phyloP scores from a whole-genome alignment of 2,113 vertebrate species.

The Noturus placidus region DNA sequence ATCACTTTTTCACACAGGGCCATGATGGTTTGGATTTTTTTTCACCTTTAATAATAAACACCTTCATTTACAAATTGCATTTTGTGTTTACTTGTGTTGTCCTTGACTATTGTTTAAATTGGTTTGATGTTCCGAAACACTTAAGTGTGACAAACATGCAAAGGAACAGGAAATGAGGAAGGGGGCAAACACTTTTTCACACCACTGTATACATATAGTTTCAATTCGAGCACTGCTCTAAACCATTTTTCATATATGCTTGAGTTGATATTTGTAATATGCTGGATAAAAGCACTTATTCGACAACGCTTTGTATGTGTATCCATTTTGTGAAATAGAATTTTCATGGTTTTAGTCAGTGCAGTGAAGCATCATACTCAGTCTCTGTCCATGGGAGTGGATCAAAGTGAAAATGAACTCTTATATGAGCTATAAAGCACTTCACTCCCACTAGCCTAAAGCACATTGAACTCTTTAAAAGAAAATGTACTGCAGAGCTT shows the following conservation, averaged over 20 bases:
- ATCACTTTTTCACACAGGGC: no score
- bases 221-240: no score
- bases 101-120: no score
- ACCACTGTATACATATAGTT: no score
- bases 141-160: no score
- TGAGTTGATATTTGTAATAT: slow-evolving; percentile 11
- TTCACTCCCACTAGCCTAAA: slow-evolving; percentile 24
- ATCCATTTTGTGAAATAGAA: slow-evolving; percentile 22
- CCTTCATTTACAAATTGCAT: no score
- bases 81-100: no score
- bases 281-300: not conserved
- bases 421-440: slow-evolving; percentile 11
- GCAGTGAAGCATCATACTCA: not conserved
- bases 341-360: not conserved
- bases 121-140: no score
- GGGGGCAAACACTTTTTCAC: no score
- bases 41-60: no score
- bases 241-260: not conserved
- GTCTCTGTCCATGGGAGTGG: slow-evolving; percentile 1
- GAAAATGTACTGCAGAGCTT: slow-evolving; percentile 11
- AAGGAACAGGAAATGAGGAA: no score
- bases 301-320: not conserved
- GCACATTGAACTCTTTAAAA: slow-evolving; percentile 20
- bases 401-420: slow-evolving; percentile 37
- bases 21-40: no score